Conservation (phyloP, 2,113 vertebrate species). For the Columba livia region DNA sequence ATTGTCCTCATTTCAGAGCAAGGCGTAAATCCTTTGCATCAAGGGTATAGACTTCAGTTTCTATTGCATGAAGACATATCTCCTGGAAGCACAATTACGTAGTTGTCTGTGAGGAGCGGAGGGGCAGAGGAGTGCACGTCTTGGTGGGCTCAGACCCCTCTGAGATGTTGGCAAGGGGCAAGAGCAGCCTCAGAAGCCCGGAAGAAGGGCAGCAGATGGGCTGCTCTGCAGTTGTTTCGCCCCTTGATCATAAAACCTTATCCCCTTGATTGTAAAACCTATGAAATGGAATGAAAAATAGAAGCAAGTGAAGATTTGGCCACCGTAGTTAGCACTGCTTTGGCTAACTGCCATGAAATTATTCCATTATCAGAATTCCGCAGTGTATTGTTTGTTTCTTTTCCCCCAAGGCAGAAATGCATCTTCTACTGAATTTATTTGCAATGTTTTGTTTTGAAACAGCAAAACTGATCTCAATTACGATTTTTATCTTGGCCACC, state of each 20-base stretch:
- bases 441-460: constrained; percentile 1
- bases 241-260: neutral
- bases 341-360: neutral
- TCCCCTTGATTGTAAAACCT: neutral
- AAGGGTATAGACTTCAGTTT: neutral
- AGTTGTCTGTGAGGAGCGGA: neutral
- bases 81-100: neutral
- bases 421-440: constrained; percentile 12
- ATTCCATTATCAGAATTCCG: neutral
- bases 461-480: neutral
- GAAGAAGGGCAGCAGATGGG: neutral
- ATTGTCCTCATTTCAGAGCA: constrained; percentile 12
- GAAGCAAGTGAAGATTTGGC: neutral
- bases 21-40: neutral
- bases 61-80: neutral
- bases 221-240: neutral
- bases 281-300: neutral
- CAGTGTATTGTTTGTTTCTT: constrained; percentile 8
- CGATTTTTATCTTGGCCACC: constrained; percentile 36
- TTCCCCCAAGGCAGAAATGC: neutral
- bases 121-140: neutral
- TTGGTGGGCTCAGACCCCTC: neutral
- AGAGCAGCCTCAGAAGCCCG: neutral
- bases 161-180: neutral
- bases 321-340: neutral